Evolutionary conservation across 2,888 invertebrate genomes (phyloP).

Genomic region (Petrolisthes cinctipes): DNA sequence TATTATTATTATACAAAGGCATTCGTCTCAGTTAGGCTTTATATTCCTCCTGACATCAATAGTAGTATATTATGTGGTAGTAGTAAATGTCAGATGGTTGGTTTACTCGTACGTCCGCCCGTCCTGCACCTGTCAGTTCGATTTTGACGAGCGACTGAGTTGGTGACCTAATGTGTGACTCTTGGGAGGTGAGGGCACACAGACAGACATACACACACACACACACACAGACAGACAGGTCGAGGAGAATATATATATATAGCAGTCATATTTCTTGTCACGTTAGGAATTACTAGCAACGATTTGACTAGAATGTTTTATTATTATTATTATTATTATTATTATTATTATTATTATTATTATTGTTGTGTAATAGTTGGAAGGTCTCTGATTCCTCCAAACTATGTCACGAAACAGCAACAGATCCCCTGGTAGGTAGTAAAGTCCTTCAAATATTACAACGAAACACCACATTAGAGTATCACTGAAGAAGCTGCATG

Average conservation of each 20-base stretch:
- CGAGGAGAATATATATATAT: neutral
- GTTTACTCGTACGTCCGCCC: neutral
- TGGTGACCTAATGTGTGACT: neutral
- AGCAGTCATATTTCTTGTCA: neutral
- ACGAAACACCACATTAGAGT: neutral
- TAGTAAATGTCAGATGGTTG: no score
- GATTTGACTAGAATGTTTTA: neutral
- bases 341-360: conserved; percentile 1
- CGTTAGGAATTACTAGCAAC: neutral
- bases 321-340: neutral
- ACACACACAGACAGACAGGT: neutral
- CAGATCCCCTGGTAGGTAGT: no score
- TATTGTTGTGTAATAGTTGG: neutral
- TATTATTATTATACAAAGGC: no score
- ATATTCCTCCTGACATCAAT: no score
- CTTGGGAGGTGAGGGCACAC: neutral
- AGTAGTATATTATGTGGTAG: no score
- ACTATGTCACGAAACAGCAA: no score
- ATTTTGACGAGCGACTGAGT: neutral
- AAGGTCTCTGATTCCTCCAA: neutral
- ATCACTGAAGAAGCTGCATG: neutral
- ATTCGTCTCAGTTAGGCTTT: no score
- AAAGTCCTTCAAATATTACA: no score
- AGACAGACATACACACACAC: neutral
- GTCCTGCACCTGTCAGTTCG: neutral